phyloP scores from a whole-genome alignment of 2,888 invertebrate species.

The Dasysyrphus albostriatus region DNA sequence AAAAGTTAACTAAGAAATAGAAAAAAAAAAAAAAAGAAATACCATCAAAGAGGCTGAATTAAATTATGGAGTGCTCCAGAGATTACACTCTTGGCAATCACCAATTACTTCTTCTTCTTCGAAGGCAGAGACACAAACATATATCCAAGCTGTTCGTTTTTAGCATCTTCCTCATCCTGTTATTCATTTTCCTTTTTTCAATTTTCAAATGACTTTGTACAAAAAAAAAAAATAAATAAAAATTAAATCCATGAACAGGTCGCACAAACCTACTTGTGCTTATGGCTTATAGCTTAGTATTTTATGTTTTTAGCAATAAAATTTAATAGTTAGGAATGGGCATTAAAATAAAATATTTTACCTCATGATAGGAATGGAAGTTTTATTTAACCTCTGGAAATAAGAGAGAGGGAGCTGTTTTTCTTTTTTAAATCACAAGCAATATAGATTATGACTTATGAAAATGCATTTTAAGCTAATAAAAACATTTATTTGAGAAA shows the following conservation, averaged over 20 bases:
- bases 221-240: neutral
- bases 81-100: conserved; percentile 62
- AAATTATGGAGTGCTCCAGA: conserved; percentile 60
- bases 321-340: neutral
- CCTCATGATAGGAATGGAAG: neutral
- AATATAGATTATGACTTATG: neutral
- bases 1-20: conserved; percentile 44
- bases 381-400: neutral
- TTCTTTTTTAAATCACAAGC: neutral
- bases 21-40: conserved; percentile 25
- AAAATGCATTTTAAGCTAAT: neutral
- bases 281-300: neutral
- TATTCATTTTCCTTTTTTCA: conserved; percentile 34
- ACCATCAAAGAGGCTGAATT: conserved; percentile 57
- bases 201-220: conserved; percentile 27
- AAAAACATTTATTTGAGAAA: neutral
- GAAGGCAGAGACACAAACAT: conserved; percentile 18
- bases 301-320: conserved; percentile 5
- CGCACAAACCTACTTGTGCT: neutral
- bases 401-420: neutral
- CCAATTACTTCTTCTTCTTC: conserved; percentile 53
- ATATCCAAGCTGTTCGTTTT: conserved; percentile 36
- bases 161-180: conserved; percentile 28
- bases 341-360: neutral
- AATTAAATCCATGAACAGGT: neutral